phyloP scores from a whole-genome alignment of 2,888 invertebrate species.

The Apeira syringaria region DNA sequence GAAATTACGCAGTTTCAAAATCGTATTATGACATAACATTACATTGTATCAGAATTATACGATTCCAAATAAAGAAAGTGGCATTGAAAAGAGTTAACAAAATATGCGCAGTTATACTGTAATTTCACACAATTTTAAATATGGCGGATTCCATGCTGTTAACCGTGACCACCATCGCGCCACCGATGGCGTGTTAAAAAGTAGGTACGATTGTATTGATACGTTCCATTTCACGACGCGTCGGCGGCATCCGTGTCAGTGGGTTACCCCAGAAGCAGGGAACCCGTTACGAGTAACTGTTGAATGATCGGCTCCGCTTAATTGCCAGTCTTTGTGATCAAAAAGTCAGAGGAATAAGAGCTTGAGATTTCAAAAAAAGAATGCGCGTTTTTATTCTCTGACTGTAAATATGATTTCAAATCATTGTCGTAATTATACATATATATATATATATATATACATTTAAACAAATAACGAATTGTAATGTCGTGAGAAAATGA shows the following conservation, averaged over 20 bases:
- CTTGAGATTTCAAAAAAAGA: background rate
- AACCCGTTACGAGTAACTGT: slow-evolving; percentile 79
- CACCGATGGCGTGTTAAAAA: slow-evolving; percentile 27
- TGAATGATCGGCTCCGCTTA: slow-evolving; percentile 61
- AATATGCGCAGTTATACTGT: background rate
- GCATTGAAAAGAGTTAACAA: no score
- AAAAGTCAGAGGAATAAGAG: slow-evolving; percentile 49
- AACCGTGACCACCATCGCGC: slow-evolving; percentile 23
- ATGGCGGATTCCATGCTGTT: background rate
- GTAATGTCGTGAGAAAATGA: background rate
- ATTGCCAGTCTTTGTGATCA: slow-evolving; percentile 55
- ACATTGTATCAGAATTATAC: no score
- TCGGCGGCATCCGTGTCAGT: slow-evolving; percentile 73
- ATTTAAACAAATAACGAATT: background rate
- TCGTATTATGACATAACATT: no score
- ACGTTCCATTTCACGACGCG: slow-evolving; percentile 50
- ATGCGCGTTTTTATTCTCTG: no score
- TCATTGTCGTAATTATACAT: no score
- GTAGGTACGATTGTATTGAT: slow-evolving; percentile 41
- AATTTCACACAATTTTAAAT: background rate
- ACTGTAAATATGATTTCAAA: background rate
- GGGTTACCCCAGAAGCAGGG: slow-evolving; percentile 68
- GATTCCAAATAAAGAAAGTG: no score
- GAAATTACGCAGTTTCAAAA: no score
- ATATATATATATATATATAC: no score